Percentiles rank a stretch among this genome's conserved stretches.
Evolutionary conservation across 2,888 invertebrate species (phyloP).

Genomic region (Callimorpha dominula): DNA sequence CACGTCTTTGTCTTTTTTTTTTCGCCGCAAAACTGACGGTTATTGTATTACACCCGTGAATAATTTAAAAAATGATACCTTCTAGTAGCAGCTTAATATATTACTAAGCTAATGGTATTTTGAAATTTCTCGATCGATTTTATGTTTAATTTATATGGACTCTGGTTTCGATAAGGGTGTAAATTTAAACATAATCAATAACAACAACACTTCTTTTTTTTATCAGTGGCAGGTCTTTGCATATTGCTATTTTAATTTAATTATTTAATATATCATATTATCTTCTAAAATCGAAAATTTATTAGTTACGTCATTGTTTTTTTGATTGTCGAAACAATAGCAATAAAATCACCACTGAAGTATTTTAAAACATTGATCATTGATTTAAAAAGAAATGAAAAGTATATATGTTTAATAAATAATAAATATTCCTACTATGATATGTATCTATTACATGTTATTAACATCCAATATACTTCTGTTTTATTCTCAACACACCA

Average conservation of each 20-base stretch:
- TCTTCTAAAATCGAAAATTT: background rate
- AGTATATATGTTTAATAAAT: no score
- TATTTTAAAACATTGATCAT: background rate
- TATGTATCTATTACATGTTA: no score
- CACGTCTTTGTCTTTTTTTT: slow-evolving; percentile 29
- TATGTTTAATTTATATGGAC: background rate
- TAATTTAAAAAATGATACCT: slow-evolving; percentile 33
- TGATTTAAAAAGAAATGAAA: background rate
- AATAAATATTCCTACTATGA: no score
- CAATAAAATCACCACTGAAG: background rate
- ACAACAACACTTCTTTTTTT: background rate
- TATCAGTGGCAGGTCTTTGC: no score
- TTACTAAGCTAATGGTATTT: background rate
- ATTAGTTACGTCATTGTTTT: background rate
- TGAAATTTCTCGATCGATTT: background rate
- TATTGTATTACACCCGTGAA: slow-evolving; percentile 49
- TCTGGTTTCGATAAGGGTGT: background rate
- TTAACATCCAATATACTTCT: no score
- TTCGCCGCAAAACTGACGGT: slow-evolving; percentile 45
- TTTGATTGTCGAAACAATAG: background rate
- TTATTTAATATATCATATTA: background rate
- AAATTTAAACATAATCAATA: background rate
- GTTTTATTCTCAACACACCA: no score
- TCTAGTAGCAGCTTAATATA: slow-evolving; percentile 16
- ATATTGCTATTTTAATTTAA: background rate